phyloP scores from a whole-genome alignment of 2,888 invertebrate species.

The Sialis fuliginosa region DNA sequence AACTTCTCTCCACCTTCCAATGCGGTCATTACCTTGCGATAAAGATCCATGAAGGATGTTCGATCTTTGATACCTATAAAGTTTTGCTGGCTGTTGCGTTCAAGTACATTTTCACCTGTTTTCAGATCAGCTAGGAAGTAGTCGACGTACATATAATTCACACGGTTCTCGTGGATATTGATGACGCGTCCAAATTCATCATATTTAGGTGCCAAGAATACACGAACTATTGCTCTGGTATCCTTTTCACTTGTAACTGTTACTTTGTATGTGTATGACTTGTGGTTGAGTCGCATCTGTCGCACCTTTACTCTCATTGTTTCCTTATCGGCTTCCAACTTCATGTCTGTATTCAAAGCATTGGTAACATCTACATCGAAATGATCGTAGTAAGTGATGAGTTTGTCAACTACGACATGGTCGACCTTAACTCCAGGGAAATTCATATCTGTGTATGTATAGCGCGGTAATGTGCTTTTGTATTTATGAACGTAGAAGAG shows the following conservation, averaged over 20 bases:
- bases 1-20: slow-evolving; percentile 31
- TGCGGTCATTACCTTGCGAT: slow-evolving; percentile 28
- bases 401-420: slow-evolving; percentile 41
- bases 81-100: slow-evolving; percentile 29
- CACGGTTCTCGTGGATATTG: slow-evolving; percentile 33
- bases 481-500: slow-evolving; percentile 34
- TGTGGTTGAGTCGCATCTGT: slow-evolving; percentile 42
- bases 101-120: slow-evolving; percentile 37
- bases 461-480: slow-evolving; percentile 36
- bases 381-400: slow-evolving; percentile 51
- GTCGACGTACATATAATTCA: slow-evolving; percentile 43
- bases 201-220: slow-evolving; percentile 54
- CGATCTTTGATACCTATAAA: slow-evolving; percentile 42
- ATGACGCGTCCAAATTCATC: slow-evolving; percentile 34
- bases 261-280: slow-evolving; percentile 41
- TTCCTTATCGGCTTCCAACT: neutral
- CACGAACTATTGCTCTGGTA: slow-evolving; percentile 36
- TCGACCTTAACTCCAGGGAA: slow-evolving; percentile 42
- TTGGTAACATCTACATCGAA: slow-evolving; percentile 41
- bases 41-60: slow-evolving; percentile 41
- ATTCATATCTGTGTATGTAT: slow-evolving; percentile 41
- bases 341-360: slow-evolving; percentile 25
- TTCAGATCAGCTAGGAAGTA: slow-evolving; percentile 37
- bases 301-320: neutral
- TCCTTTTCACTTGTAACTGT: slow-evolving; percentile 38